Evolutionary conservation across 2,888 invertebrate species (phyloP).

Genomic region (Drosophila kambysellisi): DNA sequence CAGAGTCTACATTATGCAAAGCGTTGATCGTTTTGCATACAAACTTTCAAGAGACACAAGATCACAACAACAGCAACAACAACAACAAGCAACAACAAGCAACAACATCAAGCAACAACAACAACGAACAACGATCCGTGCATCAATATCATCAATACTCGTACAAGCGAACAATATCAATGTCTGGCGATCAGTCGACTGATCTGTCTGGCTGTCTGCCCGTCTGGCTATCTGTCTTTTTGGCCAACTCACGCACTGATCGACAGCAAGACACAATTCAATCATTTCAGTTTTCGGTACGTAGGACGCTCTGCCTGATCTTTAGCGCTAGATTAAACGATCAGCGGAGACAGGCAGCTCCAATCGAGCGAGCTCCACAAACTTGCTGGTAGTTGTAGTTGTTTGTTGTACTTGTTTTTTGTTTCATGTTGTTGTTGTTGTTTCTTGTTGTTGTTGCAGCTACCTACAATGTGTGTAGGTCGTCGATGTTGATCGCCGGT

Average conservation of each 20-base stretch:
- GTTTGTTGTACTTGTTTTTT: constrained; percentile 64
- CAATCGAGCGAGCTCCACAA: constrained; percentile 28
- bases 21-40: constrained; percentile 74
- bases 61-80: neutral
- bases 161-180: constrained; percentile 44
- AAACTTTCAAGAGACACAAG: constrained; percentile 32
- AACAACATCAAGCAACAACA: neutral
- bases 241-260: constrained; percentile 73
- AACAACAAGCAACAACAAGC: neutral
- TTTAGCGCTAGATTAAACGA: constrained; percentile 82
- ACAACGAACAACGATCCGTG: constrained; percentile 23
- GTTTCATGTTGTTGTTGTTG: neutral
- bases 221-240: constrained; percentile 13
- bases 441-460: constrained; percentile 3
- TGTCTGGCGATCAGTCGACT: constrained; percentile 63
- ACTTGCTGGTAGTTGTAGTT: constrained; percentile 35
- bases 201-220: constrained; percentile 14
- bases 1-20: constrained; percentile 68
- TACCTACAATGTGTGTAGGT: constrained; percentile 65
- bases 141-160: constrained; percentile 45
- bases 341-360: constrained; percentile 72
- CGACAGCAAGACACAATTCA: constrained; percentile 82
- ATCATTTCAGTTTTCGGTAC: constrained; percentile 73
- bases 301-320: constrained; percentile 76
- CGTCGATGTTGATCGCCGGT: constrained; percentile 36